Evolutionary conservation across 1,140 invertebrate genomes (phyloP).

Genomic region (Nebria ingens): DNA sequence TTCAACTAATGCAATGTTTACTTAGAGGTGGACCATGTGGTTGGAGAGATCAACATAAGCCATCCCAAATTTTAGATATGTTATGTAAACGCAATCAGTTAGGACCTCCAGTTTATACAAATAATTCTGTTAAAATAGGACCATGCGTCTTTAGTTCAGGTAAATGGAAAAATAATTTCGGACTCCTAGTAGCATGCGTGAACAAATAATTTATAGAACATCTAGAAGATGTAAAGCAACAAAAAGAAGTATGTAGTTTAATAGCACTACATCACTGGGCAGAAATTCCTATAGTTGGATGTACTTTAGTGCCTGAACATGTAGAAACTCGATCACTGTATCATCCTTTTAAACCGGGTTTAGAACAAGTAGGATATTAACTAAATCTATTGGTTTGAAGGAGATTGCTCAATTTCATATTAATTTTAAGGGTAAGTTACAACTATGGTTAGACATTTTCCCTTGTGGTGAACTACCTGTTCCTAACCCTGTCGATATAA

Average conservation of each 20-base stretch:
- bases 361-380: slow-evolving; percentile 58
- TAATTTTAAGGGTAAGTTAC: slow-evolving; percentile 61
- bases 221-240: background rate
- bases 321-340: slow-evolving; percentile 76
- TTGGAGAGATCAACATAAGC: slow-evolving; percentile 69
- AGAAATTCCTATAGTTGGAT: slow-evolving; percentile 63
- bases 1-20: no score
- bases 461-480: slow-evolving; percentile 50
- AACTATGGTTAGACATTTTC: slow-evolving; percentile 88
- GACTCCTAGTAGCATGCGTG: no score
- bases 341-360: slow-evolving; percentile 61
- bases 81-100: slow-evolving; percentile 58
- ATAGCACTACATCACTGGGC: slow-evolving; percentile 59
- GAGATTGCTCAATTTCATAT: no score
- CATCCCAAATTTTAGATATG: slow-evolving; percentile 59
- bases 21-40: slow-evolving; percentile 53
- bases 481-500: slow-evolving; percentile 60
- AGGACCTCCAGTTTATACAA: slow-evolving; percentile 36
- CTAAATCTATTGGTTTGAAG: no score
- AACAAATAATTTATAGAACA: background rate
- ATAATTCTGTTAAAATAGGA: slow-evolving; percentile 41
- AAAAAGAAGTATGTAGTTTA: slow-evolving; percentile 55
- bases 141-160: slow-evolving; percentile 24
- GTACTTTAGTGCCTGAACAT: slow-evolving; percentile 75
- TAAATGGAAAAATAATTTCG: no score